These are phyloP conservation scores for Bovichtus variegatus DNA, from an alignment of 2,797 vertebrate species.

Conservation along the genomic window DNA sequence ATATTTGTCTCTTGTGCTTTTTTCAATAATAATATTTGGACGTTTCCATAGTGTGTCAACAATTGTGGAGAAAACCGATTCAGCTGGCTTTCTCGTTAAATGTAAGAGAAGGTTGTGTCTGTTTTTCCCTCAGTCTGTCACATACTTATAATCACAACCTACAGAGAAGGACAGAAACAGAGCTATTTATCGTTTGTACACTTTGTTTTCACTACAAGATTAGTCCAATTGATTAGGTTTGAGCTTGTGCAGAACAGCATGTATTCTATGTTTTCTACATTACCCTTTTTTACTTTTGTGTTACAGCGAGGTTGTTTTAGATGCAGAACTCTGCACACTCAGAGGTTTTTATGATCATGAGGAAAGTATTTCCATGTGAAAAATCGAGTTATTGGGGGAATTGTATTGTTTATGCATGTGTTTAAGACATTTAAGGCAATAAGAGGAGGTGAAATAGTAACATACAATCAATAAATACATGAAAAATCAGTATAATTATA, in stretches of 20 bases:
- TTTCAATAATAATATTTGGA: conserved; percentile 37
- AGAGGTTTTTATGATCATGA: neutral
- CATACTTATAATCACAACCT: neutral
- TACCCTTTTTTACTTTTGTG: conserved; percentile 4
- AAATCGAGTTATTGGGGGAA: neutral
- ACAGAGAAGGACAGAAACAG: neutral
- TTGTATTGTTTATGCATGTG: too few species aligned
- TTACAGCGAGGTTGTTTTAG: neutral
- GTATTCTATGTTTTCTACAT: neutral
- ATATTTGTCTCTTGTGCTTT: conserved; percentile 34
- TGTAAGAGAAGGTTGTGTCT: neutral
- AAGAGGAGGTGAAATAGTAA: neutral
- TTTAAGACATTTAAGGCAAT: neutral
- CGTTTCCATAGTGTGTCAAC: conserved; percentile 41
- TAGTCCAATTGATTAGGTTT: neutral
- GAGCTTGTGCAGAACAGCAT: neutral
- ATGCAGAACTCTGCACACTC: neutral
- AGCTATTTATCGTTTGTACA: neutral
- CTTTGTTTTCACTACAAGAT: neutral
- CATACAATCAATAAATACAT: neutral
- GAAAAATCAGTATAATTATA: neutral
- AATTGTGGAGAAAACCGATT: conserved; percentile 31
- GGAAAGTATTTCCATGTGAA: neutral
- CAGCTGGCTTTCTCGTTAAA: conserved; percentile 44
- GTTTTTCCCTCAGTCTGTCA: neutral